Evolutionary conservation across 2,797 vertebrate genomes (phyloP).

Genomic region (Tympanoctomys barrerae): DNA sequence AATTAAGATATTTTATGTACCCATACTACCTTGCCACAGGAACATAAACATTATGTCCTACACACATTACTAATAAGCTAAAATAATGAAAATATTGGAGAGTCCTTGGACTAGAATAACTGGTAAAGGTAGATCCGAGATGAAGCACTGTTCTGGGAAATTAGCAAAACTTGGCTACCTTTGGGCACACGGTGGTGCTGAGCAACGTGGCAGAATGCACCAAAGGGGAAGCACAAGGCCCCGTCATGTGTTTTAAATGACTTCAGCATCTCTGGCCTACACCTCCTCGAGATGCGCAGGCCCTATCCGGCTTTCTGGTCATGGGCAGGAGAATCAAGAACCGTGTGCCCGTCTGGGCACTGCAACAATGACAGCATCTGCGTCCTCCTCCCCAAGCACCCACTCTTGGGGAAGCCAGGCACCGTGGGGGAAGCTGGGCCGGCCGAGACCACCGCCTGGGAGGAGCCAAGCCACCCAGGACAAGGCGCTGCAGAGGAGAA

Average conservation of each 20-base stretch:
- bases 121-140: neutral
- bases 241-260: neutral
- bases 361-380: neutral
- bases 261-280: neutral
- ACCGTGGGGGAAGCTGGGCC: neutral
- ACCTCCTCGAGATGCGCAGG: rapidly evolving
- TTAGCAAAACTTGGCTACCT: neutral
- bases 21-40: neutral
- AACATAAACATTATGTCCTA: neutral
- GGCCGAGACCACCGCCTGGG: neutral
- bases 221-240: neutral
- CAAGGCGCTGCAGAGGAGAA: neutral
- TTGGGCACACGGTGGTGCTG: neutral
- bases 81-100: neutral
- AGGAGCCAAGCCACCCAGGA: neutral
- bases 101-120: neutral
- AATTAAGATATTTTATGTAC: neutral
- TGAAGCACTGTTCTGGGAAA: neutral
- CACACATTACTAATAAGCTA: neutral
- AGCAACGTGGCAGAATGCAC: neutral
- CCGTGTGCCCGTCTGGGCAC: neutral
- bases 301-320: neutral
- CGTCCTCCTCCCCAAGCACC: neutral
- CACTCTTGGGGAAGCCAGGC: neutral
- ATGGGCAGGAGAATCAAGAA: neutral